These are phyloP conservation scores for Barbus barbus DNA, from an alignment of 2,113 vertebrate genomes.

Conservation along the genomic window DNA sequence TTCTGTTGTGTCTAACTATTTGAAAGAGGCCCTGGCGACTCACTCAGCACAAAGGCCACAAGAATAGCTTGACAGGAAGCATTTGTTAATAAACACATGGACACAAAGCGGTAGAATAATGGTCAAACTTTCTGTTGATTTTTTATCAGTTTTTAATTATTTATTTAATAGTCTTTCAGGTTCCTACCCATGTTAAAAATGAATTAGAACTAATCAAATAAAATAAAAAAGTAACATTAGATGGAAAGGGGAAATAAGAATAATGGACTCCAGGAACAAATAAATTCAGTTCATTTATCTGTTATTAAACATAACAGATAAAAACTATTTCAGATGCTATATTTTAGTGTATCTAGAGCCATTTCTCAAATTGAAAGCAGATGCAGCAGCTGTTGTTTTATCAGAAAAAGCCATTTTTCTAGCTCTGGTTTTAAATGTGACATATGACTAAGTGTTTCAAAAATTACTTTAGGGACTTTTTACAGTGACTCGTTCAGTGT, in stretches of 20 bases:
- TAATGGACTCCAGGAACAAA: neutral
- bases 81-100: neutral
- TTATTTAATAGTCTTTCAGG: neutral
- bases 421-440: slow-evolving; percentile 48
- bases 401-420: slow-evolving; percentile 49
- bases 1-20: neutral
- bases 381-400: slow-evolving; percentile 47
- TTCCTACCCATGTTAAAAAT: neutral
- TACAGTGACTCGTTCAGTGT: slow-evolving; percentile 9
- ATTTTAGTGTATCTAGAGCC: slow-evolving; percentile 60
- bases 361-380: slow-evolving; percentile 53
- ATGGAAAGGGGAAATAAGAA: neutral
- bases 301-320: neutral
- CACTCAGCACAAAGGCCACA: neutral
- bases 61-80: slow-evolving; percentile 21
- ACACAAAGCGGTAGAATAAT: neutral
- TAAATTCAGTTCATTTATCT: neutral
- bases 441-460: slow-evolving; percentile 40
- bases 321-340: neutral
- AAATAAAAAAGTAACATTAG: neutral
- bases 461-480: slow-evolving; percentile 50
- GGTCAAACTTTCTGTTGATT: slow-evolving; percentile 1
- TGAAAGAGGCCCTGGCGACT: neutral
- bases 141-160: neutral
- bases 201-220: neutral